Percentiles rank a stretch among this genome's conserved stretches.
Evolutionary conservation across 30 jellyfish, hydroid and myxozoan genomes (phyloP).

Genomic region (Turritopsis dohrnii): DNA sequence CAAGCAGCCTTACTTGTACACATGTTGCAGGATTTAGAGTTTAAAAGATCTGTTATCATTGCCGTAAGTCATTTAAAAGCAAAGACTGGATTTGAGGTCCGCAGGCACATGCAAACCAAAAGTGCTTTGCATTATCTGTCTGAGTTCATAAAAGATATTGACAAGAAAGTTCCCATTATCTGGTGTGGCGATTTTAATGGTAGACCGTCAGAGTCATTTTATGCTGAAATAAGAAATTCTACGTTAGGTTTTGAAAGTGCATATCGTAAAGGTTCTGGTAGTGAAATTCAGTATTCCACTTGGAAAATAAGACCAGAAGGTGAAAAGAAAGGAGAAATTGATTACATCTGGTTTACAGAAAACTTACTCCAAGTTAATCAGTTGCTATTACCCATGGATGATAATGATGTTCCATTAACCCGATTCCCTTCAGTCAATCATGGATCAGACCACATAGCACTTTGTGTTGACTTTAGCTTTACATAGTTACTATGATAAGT

Average conservation of each 20-base stretch:
- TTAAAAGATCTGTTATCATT: conserved; percentile 28
- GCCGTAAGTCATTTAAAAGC: conserved; percentile 77
- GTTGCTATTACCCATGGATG: conserved; percentile 50
- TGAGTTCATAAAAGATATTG: conserved; percentile 4
- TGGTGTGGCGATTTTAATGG: conserved; percentile 88
- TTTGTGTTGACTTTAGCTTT: conserved; percentile 63
- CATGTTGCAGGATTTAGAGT: conserved; percentile 26
- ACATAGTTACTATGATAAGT: background rate
- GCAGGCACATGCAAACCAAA: conserved; percentile 59
- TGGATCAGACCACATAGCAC: conserved; percentile 73
- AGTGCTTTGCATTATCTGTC: conserved; percentile 22
- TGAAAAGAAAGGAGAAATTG: conserved; percentile 61
- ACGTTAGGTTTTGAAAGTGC: conserved; percentile 42
- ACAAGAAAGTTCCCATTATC: conserved; percentile 36
- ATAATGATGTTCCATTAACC: conserved; percentile 48
- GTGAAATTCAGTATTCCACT: conserved; percentile 48
- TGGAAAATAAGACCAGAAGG: conserved; percentile 72
- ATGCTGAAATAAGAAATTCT: conserved; percentile 23
- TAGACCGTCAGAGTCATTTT: conserved; percentile 42
- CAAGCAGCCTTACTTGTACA: conserved; percentile 48
- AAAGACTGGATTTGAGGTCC: conserved; percentile 57
- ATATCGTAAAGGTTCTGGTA: conserved; percentile 25
- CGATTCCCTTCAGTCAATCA: conserved; percentile 54
- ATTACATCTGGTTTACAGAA: conserved; percentile 63
- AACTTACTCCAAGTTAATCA: conserved; percentile 29